These are phyloP conservation scores for Anser brachyrhynchus DNA, from an alignment of 2,113 vertebrate genomes.

Conservation along the genomic window DNA sequence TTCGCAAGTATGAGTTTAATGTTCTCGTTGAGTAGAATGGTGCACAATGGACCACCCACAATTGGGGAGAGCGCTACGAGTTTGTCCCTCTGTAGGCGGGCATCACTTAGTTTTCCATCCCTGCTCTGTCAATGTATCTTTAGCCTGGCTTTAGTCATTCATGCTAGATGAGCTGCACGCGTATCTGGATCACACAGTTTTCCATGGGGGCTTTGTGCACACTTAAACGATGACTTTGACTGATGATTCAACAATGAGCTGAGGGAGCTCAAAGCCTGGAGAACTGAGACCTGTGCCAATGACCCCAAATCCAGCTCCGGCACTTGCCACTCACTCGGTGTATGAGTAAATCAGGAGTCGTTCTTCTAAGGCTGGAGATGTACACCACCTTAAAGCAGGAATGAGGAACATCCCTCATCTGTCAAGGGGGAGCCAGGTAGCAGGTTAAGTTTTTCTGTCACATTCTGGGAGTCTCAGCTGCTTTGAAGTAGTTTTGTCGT, in stretches of 20 bases:
- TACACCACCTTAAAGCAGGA: neutral
- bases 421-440: neutral
- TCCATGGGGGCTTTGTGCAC: neutral
- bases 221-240: neutral
- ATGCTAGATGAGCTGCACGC: neutral
- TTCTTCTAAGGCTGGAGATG: constrained; percentile 10
- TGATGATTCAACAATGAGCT: neutral
- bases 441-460: neutral
- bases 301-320: neutral
- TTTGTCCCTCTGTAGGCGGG: constrained; percentile 30
- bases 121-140: neutral
- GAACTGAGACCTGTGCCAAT: neutral
- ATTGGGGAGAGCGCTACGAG: neutral
- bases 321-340: neutral
- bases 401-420: neutral
- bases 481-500: neutral
- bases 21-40: constrained; percentile 7
- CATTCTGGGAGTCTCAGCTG: neutral
- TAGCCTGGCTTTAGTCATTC: neutral
- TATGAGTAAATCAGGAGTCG: constrained; percentile 2
- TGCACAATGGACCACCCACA: constrained; percentile 51
- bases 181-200: neutral
- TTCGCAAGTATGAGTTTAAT: constrained; percentile 9
- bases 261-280: neutral
- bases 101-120: constrained; percentile 11